These are phyloP conservation scores for Tanytarsus gracilentus DNA, from an alignment of 2,888 invertebrate species.

Conservation along the genomic window DNA sequence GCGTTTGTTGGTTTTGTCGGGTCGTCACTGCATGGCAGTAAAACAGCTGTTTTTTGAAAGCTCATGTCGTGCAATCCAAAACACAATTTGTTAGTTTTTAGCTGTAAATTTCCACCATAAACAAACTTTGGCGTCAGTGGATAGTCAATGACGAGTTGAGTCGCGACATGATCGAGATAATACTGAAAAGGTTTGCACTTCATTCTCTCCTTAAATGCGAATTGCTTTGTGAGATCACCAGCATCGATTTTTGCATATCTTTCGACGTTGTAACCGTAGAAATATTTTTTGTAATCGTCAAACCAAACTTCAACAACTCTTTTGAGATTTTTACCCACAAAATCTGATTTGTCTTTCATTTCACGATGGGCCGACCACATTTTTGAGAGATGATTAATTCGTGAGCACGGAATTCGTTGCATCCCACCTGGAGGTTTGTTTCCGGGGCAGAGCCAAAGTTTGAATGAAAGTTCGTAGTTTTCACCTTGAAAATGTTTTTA, in stretches of 20 bases:
- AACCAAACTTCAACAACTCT: slow-evolving; percentile 97
- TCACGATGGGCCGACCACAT: no score
- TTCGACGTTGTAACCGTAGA: slow-evolving; percentile 66
- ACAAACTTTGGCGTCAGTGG: slow-evolving; percentile 54
- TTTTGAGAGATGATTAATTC: no score
- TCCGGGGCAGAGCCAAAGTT: slow-evolving; percentile 22
- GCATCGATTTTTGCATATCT: slow-evolving; percentile 65
- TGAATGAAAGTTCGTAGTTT: slow-evolving; percentile 25
- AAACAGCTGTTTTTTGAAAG: no score
- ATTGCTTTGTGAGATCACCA: slow-evolving; percentile 73
- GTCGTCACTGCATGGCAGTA: no score
- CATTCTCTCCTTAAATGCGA: slow-evolving; percentile 59
- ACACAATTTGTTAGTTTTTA: not conserved
- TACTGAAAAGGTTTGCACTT: slow-evolving; percentile 88
- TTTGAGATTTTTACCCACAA: slow-evolving; percentile 62
- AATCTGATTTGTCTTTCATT: no score
- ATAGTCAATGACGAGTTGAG: slow-evolving; percentile 67
- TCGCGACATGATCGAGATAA: slow-evolving; percentile 89
- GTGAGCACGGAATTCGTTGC: slow-evolving; percentile 27
- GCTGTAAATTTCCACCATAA: no score
- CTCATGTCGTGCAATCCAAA: not conserved
- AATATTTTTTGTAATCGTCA: slow-evolving; percentile 87
- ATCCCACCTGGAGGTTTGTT: not conserved
- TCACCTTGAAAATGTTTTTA: no score
- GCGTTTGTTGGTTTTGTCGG: no score